Conservation (phyloP, 2,888 invertebrate species). For the Gastracanthus pulcherrimus region DNA sequence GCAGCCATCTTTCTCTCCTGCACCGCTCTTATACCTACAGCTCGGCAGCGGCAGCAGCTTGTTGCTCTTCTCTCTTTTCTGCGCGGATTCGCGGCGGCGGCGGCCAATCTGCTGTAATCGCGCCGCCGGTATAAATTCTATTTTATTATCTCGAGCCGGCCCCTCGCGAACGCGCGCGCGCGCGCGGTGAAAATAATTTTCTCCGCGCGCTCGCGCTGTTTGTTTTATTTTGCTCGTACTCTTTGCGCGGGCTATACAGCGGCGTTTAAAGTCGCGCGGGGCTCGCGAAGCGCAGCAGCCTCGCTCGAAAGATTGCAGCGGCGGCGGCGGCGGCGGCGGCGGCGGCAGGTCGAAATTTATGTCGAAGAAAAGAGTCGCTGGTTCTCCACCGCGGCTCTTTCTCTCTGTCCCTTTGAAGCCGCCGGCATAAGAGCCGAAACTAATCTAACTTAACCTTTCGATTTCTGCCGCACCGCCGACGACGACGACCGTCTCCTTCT, state of each 20-base stretch:
- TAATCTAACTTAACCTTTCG: constrained; percentile 61
- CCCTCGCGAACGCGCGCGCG: background rate
- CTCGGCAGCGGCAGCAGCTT: background rate
- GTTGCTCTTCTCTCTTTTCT: background rate
- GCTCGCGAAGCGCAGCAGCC: constrained; percentile 14
- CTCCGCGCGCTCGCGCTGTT: constrained; percentile 40
- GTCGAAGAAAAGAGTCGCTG: constrained; percentile 57
- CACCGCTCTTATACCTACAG: background rate
- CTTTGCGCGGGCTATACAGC: background rate
- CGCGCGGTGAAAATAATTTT: constrained; percentile 56
- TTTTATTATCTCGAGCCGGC: constrained; percentile 53
- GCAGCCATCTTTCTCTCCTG: constrained; percentile 14
- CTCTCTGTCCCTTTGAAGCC: constrained; percentile 56
- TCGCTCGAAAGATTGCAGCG: constrained; percentile 28
- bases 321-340: constrained; percentile 24
- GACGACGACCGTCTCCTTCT: background rate
- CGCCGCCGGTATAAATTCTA: constrained; percentile 54
- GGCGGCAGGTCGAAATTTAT: constrained; percentile 57
- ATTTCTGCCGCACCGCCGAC: constrained; percentile 50
- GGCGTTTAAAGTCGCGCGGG: constrained; percentile 36
- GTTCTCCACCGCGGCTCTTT: constrained; percentile 1
- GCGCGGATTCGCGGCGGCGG: background rate
- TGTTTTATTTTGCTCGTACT: constrained; percentile 23
- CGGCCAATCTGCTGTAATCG: constrained; percentile 52
- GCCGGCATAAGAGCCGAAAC: constrained; percentile 60